These are phyloP conservation scores for Cantharis rufa DNA, from an alignment of 2,888 invertebrate species.

Conservation along the genomic window DNA sequence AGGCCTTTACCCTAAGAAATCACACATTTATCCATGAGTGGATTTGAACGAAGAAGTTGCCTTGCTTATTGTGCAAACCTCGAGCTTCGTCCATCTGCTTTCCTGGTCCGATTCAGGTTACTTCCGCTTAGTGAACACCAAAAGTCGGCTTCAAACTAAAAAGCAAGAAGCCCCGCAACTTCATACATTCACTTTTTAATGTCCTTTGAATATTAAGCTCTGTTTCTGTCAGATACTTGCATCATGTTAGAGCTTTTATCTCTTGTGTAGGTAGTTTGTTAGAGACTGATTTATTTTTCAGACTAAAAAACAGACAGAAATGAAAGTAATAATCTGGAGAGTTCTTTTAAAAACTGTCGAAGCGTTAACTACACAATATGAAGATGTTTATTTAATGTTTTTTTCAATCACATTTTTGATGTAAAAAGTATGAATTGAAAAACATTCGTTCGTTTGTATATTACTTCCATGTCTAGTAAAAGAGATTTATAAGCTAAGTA, in stretches of 20 bases:
- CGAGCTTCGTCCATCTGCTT: constrained; percentile 42
- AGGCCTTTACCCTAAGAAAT: constrained; percentile 34
- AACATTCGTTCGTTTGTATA: neutral
- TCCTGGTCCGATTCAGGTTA: constrained; percentile 56
- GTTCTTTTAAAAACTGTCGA: constrained; percentile 38
- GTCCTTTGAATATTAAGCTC: constrained; percentile 25
- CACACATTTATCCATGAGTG: constrained; percentile 38
- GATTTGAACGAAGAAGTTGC: constrained; percentile 33
- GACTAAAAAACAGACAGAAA: constrained; percentile 34
- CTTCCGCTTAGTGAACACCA: constrained; percentile 54
- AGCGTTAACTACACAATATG: constrained; percentile 39
- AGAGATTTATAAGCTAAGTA: constrained; percentile 12
- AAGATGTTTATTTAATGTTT: constrained; percentile 34
- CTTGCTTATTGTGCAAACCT: constrained; percentile 32
- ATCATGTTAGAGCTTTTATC: constrained; percentile 2
- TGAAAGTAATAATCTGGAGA: constrained; percentile 39
- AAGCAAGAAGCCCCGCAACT: constrained; percentile 35
- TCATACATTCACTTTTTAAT: constrained; percentile 28
- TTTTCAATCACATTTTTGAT: constrained; percentile 27
- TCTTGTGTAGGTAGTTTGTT: constrained; percentile 18
- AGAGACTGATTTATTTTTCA: constrained; percentile 17
- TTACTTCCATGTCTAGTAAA: neutral
- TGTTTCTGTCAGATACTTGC: constrained; percentile 21
- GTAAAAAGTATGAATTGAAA: constrained; percentile 9
- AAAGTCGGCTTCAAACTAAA: constrained; percentile 37